Evolutionary conservation across 1,140 invertebrate species (phyloP).

Genomic region (Ips nitidus): DNA sequence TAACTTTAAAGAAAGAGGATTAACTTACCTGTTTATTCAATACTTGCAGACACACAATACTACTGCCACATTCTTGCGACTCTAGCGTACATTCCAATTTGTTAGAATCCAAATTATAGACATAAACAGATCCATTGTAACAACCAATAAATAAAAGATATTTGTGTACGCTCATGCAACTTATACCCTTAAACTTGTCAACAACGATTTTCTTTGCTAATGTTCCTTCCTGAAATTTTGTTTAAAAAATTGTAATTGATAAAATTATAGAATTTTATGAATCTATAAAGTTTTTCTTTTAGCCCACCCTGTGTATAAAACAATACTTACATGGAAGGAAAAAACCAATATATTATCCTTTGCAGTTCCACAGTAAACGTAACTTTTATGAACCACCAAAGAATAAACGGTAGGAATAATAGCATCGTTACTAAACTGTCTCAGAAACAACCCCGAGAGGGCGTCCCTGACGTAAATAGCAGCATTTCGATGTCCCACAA

Average conservation of each 20-base stretch:
- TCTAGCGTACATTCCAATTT: constrained; percentile 52
- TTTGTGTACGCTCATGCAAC: constrained; percentile 57
- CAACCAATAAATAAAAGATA: constrained; percentile 59
- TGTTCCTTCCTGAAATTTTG: constrained; percentile 54
- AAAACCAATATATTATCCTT: constrained; percentile 46
- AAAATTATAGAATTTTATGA: background rate
- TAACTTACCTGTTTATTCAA: constrained; percentile 54
- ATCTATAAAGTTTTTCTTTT: background rate
- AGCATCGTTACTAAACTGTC: constrained; percentile 40
- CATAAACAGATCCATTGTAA: constrained; percentile 60
- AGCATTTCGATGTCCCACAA: constrained; percentile 57
- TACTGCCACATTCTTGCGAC: constrained; percentile 55
- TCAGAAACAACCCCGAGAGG: constrained; percentile 54
- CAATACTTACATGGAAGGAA: constrained; percentile 46
- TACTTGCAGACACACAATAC: constrained; percentile 59
- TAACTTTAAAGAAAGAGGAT: background rate
- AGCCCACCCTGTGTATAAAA: background rate
- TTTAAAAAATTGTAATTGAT: background rate
- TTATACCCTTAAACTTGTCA: constrained; percentile 54
- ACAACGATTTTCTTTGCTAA: constrained; percentile 54
- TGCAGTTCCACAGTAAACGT: constrained; percentile 48
- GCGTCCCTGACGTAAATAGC: constrained; percentile 60
- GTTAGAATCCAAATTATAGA: constrained; percentile 53
- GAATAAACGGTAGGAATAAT: constrained; percentile 45
- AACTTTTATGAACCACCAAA: constrained; percentile 43